phyloP scores from a whole-genome alignment of 2,797 vertebrate genomes.

The Phalanger gymnotis region DNA sequence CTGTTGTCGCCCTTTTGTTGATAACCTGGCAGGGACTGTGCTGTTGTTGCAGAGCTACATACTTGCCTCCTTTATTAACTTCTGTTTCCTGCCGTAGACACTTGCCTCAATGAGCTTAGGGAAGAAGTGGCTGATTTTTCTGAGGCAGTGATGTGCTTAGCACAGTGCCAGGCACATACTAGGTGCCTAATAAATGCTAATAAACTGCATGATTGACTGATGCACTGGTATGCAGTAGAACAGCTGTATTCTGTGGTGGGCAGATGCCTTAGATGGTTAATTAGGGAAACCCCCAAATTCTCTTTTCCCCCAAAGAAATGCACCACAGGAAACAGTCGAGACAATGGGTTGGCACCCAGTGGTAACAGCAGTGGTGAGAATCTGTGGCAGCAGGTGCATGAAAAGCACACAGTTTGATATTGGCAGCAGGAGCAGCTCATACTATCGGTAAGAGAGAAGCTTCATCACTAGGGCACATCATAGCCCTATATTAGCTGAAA shows the following conservation, averaged over 20 bases:
- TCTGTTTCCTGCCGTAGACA: constrained; percentile 13
- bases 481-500: neutral
- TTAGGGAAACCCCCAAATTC: neutral
- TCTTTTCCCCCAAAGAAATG: neutral
- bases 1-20: constrained; percentile 14
- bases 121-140: neutral
- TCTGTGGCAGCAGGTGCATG: accelerated
- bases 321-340: neutral
- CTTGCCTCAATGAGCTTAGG: constrained; percentile 5
- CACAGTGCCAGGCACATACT: neutral
- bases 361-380: accelerated
- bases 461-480: neutral
- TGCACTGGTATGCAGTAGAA: neutral
- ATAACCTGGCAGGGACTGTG: neutral
- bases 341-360: neutral
- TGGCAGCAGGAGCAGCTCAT: neutral
- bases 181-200: neutral
- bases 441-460: accelerated
- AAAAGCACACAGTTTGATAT: accelerated
- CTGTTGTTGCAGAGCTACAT: neutral
- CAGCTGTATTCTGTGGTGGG: neutral
- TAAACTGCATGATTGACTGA: neutral
- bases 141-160: neutral
- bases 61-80: constrained; percentile 17
- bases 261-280: constrained; percentile 13